These are phyloP conservation scores for Pegoplata infirma DNA, from an alignment of 2,888 invertebrate genomes.

Conservation along the genomic window DNA sequence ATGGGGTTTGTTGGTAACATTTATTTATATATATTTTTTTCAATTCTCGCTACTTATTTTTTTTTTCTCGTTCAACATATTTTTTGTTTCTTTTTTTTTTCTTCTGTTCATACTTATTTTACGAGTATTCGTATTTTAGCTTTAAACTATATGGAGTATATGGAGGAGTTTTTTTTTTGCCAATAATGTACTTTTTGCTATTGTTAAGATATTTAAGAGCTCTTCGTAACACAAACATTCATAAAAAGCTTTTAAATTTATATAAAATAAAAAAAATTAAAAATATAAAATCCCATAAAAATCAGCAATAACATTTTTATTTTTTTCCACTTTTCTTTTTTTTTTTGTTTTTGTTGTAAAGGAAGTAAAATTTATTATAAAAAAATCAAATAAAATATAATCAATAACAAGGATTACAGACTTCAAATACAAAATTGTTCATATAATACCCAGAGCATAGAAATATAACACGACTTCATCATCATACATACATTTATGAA, in stretches of 20 bases:
- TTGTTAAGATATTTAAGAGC: conserved; percentile 17
- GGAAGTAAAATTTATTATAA: neutral
- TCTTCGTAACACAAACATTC: neutral
- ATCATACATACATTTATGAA: neutral
- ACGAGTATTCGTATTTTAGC: neutral
- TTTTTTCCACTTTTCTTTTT: too few relatives aligned
- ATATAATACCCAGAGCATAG: neutral
- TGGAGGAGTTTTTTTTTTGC: neutral
- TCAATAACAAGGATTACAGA: conserved; percentile 15
- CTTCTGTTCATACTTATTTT: neutral
- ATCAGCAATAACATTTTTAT: conserved; percentile 13
- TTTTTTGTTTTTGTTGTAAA: too few relatives aligned
- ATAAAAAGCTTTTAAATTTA: conserved; percentile 11
- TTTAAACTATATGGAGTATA: neutral
- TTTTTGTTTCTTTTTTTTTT: neutral
- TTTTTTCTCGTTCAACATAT: too few relatives aligned
- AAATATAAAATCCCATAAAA: conserved; percentile 11
- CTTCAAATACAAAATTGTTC: neutral
- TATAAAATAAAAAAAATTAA: neutral
- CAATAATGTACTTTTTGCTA: neutral
- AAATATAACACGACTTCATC: neutral
- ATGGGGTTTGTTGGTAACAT: neutral
- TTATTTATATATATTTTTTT: too few relatives aligned
- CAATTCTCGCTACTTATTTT: too few relatives aligned
- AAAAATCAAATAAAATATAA: conserved; percentile 16